Evolutionary conservation across 2,797 vertebrate genomes (phyloP).

Genomic region (Halcyon chelicuti): DNA sequence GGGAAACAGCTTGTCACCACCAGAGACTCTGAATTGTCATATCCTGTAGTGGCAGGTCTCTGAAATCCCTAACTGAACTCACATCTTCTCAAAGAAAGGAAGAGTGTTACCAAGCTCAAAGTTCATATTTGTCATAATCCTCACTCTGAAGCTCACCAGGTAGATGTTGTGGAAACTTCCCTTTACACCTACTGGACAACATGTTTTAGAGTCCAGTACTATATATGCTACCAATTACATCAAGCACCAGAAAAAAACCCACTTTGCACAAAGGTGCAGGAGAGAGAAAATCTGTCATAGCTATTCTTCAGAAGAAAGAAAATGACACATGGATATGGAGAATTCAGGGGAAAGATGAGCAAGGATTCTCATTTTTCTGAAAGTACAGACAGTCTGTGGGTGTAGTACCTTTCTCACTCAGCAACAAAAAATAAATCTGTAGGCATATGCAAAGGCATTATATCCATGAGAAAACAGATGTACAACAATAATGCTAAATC

Average conservation of each 20-base stretch:
- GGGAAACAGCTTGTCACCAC: background rate
- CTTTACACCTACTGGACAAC: background rate
- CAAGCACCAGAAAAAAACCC: background rate
- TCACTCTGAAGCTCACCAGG: background rate
- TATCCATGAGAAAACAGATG: background rate
- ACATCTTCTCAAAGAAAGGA: background rate
- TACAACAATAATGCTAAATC: background rate
- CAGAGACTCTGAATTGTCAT: background rate
- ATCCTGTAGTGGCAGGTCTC: background rate
- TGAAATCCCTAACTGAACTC: background rate
- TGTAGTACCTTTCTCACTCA: background rate
- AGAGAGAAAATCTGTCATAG: background rate
- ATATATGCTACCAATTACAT: background rate
- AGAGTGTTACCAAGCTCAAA: background rate
- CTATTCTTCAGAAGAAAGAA: background rate
- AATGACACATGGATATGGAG: background rate
- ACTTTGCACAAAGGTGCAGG: background rate
- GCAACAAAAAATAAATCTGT: background rate
- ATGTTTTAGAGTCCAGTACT: background rate
- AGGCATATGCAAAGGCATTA: background rate
- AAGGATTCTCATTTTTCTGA: background rate
- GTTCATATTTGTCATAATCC: background rate
- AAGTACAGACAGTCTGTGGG: background rate
- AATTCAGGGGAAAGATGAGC: background rate
- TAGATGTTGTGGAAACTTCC: background rate